Evolutionary conservation across 2,113 vertebrate species (phyloP).

Genomic region (Ciconia boyciana): DNA sequence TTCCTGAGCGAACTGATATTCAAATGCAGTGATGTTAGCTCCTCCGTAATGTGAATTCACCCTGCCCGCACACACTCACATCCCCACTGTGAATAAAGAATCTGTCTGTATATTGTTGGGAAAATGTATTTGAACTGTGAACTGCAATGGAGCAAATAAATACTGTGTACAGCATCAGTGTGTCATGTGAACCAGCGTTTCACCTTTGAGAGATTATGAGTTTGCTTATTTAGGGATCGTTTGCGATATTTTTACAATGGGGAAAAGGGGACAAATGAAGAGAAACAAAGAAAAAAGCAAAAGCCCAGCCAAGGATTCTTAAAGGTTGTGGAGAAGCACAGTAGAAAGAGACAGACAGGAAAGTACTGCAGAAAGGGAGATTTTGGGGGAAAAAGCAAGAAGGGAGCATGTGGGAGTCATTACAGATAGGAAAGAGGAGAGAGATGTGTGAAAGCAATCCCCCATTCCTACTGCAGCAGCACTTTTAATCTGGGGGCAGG

Average conservation of each 20-base stretch:
- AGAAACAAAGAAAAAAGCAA: neutral
- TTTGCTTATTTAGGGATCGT: neutral
- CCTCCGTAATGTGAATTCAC: constrained; percentile 63
- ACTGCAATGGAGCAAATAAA: constrained; percentile 72
- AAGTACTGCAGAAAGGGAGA: neutral
- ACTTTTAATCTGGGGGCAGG: neutral
- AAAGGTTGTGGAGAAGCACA: neutral
- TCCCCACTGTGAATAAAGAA: constrained; percentile 35
- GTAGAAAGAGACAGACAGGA: neutral
- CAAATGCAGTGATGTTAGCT: neutral
- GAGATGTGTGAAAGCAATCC: neutral
- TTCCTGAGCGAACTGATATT: neutral
- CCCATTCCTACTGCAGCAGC: neutral
- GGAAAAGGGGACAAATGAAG: neutral
- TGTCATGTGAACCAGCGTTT: constrained; percentile 7
- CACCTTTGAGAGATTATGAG: neutral
- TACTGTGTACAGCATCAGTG: constrained; percentile 2
- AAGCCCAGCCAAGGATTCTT: neutral
- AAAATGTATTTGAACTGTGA: constrained; percentile 71
- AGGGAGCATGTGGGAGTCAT: neutral
- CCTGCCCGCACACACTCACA: neutral
- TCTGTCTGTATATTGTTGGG: constrained; percentile 60
- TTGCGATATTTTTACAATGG: neutral
- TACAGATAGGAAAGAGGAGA: neutral
- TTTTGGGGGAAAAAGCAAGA: neutral